Percentiles rank a stretch among this genome's conserved stretches.
These are phyloP conservation scores for Laticauda colubrina DNA, from an alignment of 2,113 vertebrate genomes.

Conservation along the genomic window DNA sequence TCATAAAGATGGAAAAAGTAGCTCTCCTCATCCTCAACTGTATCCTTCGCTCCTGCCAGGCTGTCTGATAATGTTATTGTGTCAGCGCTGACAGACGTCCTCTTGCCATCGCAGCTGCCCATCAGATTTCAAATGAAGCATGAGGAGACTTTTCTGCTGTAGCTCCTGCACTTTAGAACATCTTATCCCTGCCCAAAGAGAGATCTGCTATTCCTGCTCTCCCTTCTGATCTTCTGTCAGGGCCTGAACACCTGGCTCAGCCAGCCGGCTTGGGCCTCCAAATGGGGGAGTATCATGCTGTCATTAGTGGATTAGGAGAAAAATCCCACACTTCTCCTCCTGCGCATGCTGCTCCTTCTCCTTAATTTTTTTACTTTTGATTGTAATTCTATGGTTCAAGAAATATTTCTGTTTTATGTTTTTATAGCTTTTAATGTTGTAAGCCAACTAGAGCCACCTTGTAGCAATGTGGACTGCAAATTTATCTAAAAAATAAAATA, in stretches of 20 bases:
- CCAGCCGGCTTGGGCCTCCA: not conserved
- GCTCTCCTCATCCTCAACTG: not conserved
- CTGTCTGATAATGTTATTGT: not conserved
- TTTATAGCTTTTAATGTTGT: not conserved
- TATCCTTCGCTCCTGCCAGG: no score
- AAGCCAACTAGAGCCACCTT: not conserved
- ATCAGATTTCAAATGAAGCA: not conserved
- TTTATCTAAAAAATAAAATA: not conserved
- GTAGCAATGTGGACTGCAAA: not conserved
- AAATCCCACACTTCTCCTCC: not conserved
- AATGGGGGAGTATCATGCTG: not conserved
- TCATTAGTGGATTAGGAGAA: not conserved
- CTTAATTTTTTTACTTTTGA: not conserved
- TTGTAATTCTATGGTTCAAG: not conserved
- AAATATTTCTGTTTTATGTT: not conserved
- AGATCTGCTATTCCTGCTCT: not conserved
- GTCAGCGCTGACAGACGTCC: not conserved
- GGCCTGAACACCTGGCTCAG: not conserved
- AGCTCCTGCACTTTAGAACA: not conserved
- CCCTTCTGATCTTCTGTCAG: not conserved
- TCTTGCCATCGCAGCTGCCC: constrained; percentile 14
- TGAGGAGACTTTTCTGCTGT: not conserved
- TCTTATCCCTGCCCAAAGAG: not conserved
- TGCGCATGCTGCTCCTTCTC: not conserved
- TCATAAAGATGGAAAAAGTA: not conserved